phyloP scores from a whole-genome alignment of 2,113 vertebrate genomes.

The Athene noctua region DNA sequence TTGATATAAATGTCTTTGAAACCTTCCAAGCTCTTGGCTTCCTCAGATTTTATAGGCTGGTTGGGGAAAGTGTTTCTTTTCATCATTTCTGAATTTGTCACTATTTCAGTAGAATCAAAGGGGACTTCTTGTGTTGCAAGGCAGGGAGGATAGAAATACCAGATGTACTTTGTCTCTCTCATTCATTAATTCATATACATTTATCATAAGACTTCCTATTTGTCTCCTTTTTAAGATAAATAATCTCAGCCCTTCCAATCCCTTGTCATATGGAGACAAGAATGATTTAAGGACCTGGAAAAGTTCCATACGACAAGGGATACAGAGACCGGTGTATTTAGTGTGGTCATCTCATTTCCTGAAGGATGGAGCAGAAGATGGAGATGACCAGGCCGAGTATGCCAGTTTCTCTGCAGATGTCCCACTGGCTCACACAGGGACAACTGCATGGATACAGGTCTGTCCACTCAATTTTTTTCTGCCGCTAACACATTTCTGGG shows the following conservation, averaged over 20 bases:
- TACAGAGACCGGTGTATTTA: background rate
- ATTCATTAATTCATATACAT: conserved; percentile 53
- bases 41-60: background rate
- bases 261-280: conserved; percentile 25
- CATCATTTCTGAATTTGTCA: conserved; percentile 55
- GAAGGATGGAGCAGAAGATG: background rate
- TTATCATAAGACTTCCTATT: conserved; percentile 49
- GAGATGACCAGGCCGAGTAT: background rate
- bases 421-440: background rate
- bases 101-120: conserved; percentile 37
- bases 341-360: background rate
- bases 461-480: background rate
- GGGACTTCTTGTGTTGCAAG: conserved; percentile 27
- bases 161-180: conserved; percentile 51
- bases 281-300: conserved; percentile 53
- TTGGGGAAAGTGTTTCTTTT: conserved; percentile 38
- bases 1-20: conserved; percentile 63
- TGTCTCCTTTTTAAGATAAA: conserved; percentile 56
- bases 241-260: conserved; percentile 56
- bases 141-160: conserved; percentile 37
- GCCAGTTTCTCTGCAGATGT: background rate
- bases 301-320: background rate
- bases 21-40: conserved; percentile 25
- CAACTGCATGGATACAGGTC: background rate
- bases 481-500: background rate